A percentile compares a stretch with the other conserved stretches of the same genome.
phyloP scores from a whole-genome alignment of 2,797 vertebrate species.

The Fundulus diaphanus region DNA sequence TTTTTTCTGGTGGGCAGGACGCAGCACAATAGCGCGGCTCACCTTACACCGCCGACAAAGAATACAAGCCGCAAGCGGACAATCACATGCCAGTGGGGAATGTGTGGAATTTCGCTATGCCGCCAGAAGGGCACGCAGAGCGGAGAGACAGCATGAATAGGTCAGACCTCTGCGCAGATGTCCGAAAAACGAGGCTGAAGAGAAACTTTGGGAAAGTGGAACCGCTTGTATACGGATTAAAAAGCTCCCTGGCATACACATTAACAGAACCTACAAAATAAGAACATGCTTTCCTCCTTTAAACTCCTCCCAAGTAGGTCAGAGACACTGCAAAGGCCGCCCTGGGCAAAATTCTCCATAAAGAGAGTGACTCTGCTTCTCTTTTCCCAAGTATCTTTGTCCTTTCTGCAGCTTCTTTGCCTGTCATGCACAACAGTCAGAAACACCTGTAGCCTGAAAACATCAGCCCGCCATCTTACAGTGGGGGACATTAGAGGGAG shows the following conservation, averaged over 20 bases:
- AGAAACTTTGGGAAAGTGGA: neutral
- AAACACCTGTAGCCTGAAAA: slow-evolving; percentile 6
- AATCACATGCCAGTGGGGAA: slow-evolving; percentile 73
- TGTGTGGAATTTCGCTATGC: slow-evolving; percentile 69
- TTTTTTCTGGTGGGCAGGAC: slow-evolving; percentile 47
- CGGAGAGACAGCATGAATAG: slow-evolving; percentile 39
- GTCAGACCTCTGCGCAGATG: slow-evolving; percentile 33
- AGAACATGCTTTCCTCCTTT: neutral
- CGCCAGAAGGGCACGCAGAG: slow-evolving; percentile 48
- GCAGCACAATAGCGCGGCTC: slow-evolving; percentile 60
- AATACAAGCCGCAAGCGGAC: slow-evolving; percentile 54
- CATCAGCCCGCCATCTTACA: neutral
- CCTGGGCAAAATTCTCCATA: slow-evolving; percentile 32
- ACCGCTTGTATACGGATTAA: neutral
- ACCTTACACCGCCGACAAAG: slow-evolving; percentile 69
- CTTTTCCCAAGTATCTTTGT: neutral
- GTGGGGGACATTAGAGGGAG: neutral
- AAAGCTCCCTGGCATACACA: neutral
- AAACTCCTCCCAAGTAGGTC: slow-evolving; percentile 65
- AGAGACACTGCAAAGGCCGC: slow-evolving; percentile 44
- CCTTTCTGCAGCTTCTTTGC: neutral
- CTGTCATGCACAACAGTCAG: neutral
- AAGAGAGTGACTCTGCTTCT: slow-evolving; percentile 15
- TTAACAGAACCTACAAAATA: slow-evolving; percentile 11
- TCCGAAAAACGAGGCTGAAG: slow-evolving; percentile 20